Evolutionary conservation across 2,888 invertebrate species (phyloP).

Genomic region (Hipparchia semele): DNA sequence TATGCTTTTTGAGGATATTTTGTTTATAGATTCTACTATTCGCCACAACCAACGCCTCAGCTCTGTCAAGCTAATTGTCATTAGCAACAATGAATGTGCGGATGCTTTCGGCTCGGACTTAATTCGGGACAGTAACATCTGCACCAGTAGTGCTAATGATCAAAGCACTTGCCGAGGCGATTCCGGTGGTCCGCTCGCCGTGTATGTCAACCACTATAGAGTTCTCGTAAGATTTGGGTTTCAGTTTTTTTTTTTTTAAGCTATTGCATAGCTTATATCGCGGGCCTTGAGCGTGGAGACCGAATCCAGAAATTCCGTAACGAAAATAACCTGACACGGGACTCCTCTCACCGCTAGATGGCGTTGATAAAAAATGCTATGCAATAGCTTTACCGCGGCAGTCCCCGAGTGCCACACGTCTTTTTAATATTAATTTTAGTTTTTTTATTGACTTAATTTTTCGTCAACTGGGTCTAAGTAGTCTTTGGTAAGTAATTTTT

Average conservation of each 20-base stretch:
- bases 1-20: neutral
- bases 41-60: conserved; percentile 49
- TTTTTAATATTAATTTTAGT: too few species aligned
- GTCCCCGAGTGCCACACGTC: too few species aligned
- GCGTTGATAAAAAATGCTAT: too few species aligned
- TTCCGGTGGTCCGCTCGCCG: conserved; percentile 49
- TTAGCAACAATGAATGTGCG: conserved; percentile 52
- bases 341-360: too few species aligned
- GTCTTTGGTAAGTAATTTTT: too few species aligned
- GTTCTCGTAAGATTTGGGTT: conserved; percentile 40
- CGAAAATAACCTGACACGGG: too few species aligned
- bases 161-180: conserved; percentile 54
- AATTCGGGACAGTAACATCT: conserved; percentile 52
- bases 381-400: too few species aligned
- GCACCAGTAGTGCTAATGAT: conserved; percentile 58
- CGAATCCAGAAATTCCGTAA: too few species aligned
- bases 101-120: conserved; percentile 44
- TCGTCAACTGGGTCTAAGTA: too few species aligned
- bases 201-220: conserved; percentile 33
- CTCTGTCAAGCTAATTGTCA: conserved; percentile 54
- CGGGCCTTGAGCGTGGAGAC: too few species aligned
- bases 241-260: neutral
- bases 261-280: too few species aligned
- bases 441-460: neutral
- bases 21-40: conserved; percentile 50